Evolutionary conservation across 2,888 invertebrate genomes (phyloP).

Genomic region (Cynaeus angustus): DNA sequence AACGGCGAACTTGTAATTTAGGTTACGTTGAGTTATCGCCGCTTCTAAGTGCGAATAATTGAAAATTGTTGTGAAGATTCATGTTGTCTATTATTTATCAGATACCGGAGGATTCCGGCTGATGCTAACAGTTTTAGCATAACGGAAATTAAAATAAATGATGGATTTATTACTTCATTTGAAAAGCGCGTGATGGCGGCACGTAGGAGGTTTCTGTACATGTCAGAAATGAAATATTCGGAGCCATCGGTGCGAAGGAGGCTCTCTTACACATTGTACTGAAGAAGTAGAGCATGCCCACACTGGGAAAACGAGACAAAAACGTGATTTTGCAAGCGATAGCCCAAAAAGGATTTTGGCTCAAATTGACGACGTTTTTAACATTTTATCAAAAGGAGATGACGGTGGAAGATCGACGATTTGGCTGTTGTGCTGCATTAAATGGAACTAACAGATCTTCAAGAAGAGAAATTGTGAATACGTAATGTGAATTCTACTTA

Average conservation of each 20-base stretch:
- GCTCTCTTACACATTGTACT: conserved; percentile 60
- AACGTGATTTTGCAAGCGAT: conserved; percentile 10
- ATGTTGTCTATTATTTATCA: conserved; percentile 52
- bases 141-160: conserved; percentile 38
- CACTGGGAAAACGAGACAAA: conserved; percentile 18
- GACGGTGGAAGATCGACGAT: too few relatives aligned
- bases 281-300: conserved; percentile 58
- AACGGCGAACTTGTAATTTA: conserved; percentile 50
- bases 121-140: conserved; percentile 13
- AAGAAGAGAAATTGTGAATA: too few relatives aligned
- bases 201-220: conserved; percentile 32
- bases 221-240: conserved; percentile 51
- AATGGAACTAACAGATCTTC: too few relatives aligned
- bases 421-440: too few relatives aligned
- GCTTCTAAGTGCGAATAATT: conserved; percentile 50
- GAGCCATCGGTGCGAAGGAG: conserved; percentile 58
- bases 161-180: conserved; percentile 43
- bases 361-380: neutral
- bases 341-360: neutral
- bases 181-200: conserved; percentile 17
- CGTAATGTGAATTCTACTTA: too few relatives aligned
- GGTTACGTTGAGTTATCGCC: conserved; percentile 53
- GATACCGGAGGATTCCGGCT: neutral
- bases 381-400: neutral
- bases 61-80: conserved; percentile 54